A percentile compares a stretch with the other conserved stretches of the same genome.
phyloP scores from a whole-genome alignment of 2,797 vertebrate species.

The Sebastes jordani region DNA sequence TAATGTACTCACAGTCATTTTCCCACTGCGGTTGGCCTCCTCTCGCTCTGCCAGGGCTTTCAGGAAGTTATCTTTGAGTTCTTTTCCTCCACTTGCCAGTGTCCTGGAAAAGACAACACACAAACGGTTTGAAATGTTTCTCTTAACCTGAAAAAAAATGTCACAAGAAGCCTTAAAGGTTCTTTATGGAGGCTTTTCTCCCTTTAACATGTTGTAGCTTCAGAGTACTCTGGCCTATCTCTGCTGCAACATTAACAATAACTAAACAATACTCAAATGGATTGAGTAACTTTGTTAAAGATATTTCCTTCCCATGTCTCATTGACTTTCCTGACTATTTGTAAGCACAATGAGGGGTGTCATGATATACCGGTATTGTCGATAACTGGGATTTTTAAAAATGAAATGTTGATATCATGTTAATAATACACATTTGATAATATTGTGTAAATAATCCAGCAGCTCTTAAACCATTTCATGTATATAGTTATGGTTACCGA shows the following conservation, averaged over 20 bases:
- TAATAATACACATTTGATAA: too few species aligned
- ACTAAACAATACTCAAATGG: background rate
- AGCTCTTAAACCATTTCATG: too few species aligned
- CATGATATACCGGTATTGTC: too few species aligned
- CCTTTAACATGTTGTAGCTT: slow-evolving; percentile 13
- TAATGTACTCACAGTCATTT: slow-evolving; percentile 88
- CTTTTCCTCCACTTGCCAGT: slow-evolving; percentile 85
- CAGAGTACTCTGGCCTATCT: slow-evolving; percentile 6
- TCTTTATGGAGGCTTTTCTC: slow-evolving; percentile 54
- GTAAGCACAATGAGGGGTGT: background rate
- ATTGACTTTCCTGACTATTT: background rate
- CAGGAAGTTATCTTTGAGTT: slow-evolving; percentile 88
- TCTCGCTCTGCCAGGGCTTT: slow-evolving; percentile 86
- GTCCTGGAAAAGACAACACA: slow-evolving; percentile 85
- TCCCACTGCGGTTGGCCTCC: slow-evolving; percentile 86
- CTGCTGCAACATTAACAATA: slow-evolving; percentile 9
- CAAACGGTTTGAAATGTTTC: slow-evolving; percentile 78
- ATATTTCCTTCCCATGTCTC: background rate
- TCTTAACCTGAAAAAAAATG: slow-evolving; percentile 54
- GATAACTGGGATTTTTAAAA: too few species aligned
- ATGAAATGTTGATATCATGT: too few species aligned
- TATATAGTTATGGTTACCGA: too few species aligned
- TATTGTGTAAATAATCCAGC: too few species aligned
- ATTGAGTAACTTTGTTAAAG: background rate
- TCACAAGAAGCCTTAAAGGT: slow-evolving; percentile 59